These are phyloP conservation scores for Forbesichthys agassizii DNA, from an alignment of 2,113 vertebrate species.

Conservation along the genomic window DNA sequence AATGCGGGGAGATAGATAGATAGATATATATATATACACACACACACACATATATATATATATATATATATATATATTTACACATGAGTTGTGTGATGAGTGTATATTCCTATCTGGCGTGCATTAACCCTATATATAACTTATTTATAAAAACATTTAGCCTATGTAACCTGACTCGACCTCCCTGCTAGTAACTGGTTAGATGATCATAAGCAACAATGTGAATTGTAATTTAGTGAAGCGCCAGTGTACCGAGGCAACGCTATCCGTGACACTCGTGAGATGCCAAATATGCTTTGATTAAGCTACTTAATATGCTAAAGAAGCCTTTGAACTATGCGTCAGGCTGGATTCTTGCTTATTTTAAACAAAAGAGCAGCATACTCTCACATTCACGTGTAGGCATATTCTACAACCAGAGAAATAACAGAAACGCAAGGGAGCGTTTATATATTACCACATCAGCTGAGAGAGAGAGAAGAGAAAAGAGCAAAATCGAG, in stretches of 20 bases:
- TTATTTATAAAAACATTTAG: constrained; percentile 11
- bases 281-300: constrained; percentile 56
- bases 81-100: too few relatives aligned
- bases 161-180: constrained; percentile 17
- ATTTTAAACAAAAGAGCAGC: constrained; percentile 42
- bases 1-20: too few relatives aligned
- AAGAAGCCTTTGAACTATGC: constrained; percentile 55
- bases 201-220: constrained; percentile 48
- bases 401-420: constrained; percentile 47
- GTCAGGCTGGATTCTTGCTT: constrained; percentile 45
- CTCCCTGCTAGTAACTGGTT: constrained; percentile 5
- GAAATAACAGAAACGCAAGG: constrained; percentile 19
- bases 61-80: too few relatives aligned
- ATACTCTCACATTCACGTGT: constrained; percentile 42
- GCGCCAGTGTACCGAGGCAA: constrained; percentile 27
- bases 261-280: constrained; percentile 15
- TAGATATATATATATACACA: too few relatives aligned
- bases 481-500: constrained; percentile 6
- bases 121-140: neutral
- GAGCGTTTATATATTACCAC: constrained; percentile 58
- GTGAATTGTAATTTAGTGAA: constrained; percentile 42
- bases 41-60: too few relatives aligned
- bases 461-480: constrained; percentile 27
- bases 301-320: constrained; percentile 55
- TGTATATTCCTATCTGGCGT: neutral